Percentiles rank a stretch among this genome's conserved stretches.
Evolutionary conservation across 2,113 vertebrate species (phyloP).

Genomic region (Apistogramma diplotaenia): DNA sequence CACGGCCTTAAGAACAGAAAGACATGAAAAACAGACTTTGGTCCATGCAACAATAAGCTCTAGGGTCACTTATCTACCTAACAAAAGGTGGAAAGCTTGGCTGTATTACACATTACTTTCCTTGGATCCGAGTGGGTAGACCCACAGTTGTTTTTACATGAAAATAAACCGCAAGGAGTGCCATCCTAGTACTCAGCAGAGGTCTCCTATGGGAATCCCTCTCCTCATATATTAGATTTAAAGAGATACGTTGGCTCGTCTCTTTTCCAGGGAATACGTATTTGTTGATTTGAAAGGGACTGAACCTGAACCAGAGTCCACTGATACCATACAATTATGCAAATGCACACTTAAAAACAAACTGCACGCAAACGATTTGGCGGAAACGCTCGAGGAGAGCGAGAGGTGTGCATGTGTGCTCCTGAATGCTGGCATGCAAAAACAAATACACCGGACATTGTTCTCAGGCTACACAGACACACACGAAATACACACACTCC

Average conservation of each 20-base stretch:
- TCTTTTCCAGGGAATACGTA: conserved; percentile 46
- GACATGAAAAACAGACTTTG: background rate
- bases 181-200: background rate
- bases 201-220: conserved; percentile 29
- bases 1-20: background rate
- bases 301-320: conserved; percentile 62
- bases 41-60: background rate
- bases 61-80: background rate
- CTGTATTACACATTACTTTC: background rate
- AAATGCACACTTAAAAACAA: conserved; percentile 64
- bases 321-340: conserved; percentile 76
- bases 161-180: conserved; percentile 19
- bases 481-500: conserved; percentile 56
- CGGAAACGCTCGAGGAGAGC: conserved; percentile 23
- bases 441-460: conserved; percentile 57
- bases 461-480: conserved; percentile 32
- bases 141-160: background rate
- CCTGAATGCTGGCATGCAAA: conserved; percentile 46
- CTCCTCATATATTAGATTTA: conserved; percentile 11
- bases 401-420: conserved; percentile 36
- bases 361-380: conserved; percentile 48
- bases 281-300: conserved; percentile 66
- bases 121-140: background rate
- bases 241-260: conserved; percentile 48
- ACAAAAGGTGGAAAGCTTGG: background rate